These are phyloP conservation scores for Myotis pilosus DNA, from an alignment of 2,797 vertebrate species.

Conservation along the genomic window DNA sequence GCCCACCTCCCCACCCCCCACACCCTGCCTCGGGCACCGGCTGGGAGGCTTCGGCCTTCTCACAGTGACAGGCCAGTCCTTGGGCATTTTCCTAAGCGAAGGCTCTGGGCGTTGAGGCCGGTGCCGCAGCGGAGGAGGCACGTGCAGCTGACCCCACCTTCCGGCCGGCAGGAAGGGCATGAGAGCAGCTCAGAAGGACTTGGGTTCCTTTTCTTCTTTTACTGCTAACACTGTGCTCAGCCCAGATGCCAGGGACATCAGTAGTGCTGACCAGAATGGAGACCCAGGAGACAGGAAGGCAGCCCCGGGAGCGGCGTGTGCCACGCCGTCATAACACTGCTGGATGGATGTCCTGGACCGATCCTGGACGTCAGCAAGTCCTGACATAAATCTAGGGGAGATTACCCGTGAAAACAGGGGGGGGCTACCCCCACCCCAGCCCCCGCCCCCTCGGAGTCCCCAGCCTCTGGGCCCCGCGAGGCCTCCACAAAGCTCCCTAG, in stretches of 20 bases:
- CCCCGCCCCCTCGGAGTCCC: neutral
- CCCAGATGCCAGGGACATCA: slow-evolving; percentile 47
- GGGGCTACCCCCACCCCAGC: too few species aligned
- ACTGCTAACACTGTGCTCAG: slow-evolving; percentile 3
- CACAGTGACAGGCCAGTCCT: neutral
- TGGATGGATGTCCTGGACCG: neutral
- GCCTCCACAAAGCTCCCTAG: fast-evolving
- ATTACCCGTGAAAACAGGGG: neutral
- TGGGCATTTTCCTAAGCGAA: neutral
- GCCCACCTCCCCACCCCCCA: too few species aligned
- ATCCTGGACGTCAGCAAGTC: neutral
- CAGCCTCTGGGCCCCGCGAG: neutral
- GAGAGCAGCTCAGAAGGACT: too few species aligned
- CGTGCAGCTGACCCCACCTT: neutral
- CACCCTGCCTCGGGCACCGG: too few species aligned
- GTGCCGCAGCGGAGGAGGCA: neutral
- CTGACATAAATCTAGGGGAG: neutral
- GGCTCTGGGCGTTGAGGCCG: neutral
- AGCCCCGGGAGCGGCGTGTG: neutral
- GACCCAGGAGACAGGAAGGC: neutral
- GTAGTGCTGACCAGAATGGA: slow-evolving; percentile 45
- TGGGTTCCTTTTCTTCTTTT: neutral
- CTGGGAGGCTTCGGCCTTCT: neutral
- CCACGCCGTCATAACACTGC: neutral
- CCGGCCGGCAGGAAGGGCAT: neutral